A percentile compares a stretch with the other conserved stretches of the same genome.
Conservation (phyloP, 2,113 vertebrate genomes). For the Penelope pileata region DNA sequence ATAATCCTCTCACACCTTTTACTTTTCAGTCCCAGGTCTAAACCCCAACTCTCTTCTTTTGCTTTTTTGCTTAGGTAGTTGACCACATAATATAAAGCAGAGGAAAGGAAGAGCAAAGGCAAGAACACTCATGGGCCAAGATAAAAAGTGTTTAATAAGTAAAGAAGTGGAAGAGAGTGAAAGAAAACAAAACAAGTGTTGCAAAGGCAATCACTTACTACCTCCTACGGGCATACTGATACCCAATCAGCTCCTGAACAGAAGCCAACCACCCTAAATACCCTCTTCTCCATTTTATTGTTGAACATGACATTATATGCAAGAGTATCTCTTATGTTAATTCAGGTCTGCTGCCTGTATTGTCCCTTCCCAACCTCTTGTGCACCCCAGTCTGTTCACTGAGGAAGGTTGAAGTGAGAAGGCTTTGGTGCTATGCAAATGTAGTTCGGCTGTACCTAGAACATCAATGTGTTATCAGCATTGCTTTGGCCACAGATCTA, state of each 20-base stretch:
- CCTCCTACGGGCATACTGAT: neutral
- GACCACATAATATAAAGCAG: neutral
- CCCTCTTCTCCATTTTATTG: neutral
- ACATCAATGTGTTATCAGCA: neutral
- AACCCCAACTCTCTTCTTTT: neutral
- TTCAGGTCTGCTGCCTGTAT: neutral
- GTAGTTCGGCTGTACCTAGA: neutral
- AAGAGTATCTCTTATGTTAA: neutral
- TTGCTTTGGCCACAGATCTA: neutral
- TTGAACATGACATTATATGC: neutral
- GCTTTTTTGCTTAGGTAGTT: neutral
- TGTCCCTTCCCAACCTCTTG: neutral
- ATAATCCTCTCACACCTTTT: neutral
- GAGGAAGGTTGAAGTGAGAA: neutral
- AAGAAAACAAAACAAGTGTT: neutral
- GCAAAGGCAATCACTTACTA: neutral
- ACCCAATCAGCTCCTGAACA: neutral
- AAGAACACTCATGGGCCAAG: neutral
- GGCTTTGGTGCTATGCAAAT: neutral
- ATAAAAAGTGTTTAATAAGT: neutral
- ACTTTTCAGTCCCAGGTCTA: neutral
- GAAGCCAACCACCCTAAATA: too few relatives aligned
- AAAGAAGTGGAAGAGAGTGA: neutral
- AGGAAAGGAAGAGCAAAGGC: neutral
- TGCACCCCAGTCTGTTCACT: neutral